Evolutionary conservation across 2,888 invertebrate species (phyloP).

Genomic region (Athalia circularis): DNA sequence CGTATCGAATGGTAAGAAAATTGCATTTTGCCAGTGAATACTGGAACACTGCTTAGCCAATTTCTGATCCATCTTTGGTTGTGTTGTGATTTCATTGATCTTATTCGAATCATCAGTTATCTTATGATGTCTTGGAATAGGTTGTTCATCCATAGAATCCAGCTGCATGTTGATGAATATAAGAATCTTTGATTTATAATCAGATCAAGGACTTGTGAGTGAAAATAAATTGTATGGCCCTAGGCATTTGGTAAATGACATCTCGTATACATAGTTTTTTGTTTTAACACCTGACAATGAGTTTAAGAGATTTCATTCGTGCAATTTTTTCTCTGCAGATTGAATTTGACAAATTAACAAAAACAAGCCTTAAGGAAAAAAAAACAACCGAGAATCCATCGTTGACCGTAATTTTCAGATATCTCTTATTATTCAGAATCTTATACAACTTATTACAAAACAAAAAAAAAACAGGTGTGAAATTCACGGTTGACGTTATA

Average conservation of each 20-base stretch:
- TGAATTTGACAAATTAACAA: neutral
- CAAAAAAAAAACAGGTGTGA: constrained; percentile 8
- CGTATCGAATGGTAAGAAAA: constrained; percentile 30
- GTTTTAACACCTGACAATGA: neutral
- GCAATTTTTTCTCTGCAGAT: constrained; percentile 5
- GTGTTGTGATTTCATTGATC: neutral
- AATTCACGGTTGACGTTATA: neutral
- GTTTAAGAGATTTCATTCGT: neutral
- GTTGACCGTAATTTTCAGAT: neutral
- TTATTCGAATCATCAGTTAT: neutral
- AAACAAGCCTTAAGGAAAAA: neutral
- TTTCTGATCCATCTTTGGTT: neutral
- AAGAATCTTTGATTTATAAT: neutral
- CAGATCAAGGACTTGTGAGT: neutral
- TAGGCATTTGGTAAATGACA: neutral
- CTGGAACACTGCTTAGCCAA: constrained; percentile 15
- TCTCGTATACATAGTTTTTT: neutral
- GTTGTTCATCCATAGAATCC: neutral
- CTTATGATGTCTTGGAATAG: neutral
- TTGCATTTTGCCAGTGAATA: constrained; percentile 10
- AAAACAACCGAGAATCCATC: neutral
- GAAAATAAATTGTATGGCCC: neutral
- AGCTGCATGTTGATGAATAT: neutral
- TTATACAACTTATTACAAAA: constrained; percentile 26
- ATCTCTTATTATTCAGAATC: constrained; percentile 26